Base-by-base conservation (phyloP, 2,113 vertebrate genomes). In the Melanerpes aurifrons region DNA sequence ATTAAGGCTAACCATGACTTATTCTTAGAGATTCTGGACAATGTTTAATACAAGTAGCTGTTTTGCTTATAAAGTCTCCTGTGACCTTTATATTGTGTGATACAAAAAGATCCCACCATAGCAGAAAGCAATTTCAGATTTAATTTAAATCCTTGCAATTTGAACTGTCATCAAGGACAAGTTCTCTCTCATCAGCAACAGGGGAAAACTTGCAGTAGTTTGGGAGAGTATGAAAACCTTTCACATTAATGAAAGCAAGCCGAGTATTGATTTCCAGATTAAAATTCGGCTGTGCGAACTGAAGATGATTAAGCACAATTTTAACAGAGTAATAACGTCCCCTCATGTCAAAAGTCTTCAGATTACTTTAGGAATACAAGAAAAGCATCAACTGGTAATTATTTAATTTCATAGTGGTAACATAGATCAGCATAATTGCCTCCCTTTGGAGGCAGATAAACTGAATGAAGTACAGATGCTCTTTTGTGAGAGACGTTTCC, bases 91-190 rank as follows among this genome's bases (percentile, higher is more conserved):
- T 18, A 31, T 78, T 71, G 8, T 53, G 18, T 78, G 61, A 83
- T 29, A 83, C 2, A 68, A 78, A 90, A 93, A 70, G 9, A 32
- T 76, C 45, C 25, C 54, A 83, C 22, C 21, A 48, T 4, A 84
- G 37, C 73, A 92, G 45, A 85, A 82, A 93, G 35, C 29, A 82
- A 91, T 84, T 80, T 71, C 76, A 84, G 61, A 78, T 87, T 91
- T 93, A 74, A 76, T 94, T 90, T 77, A 80, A 95, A 84, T 73
- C 61, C 64, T 77, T 95, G 79, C 28, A 87, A 75, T 76, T 83
- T 86, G 69, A 86, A 73, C 82, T 82, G 64, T 82, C 82, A 81
- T 70, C 37, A n/a, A 2, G 57, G 70, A 59, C 68, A 79, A 77
- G 26, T 82, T 88, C 77, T 87, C 58, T 29, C 24, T 76, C 82